Conservation (phyloP, 1,140 invertebrate species). For the Drosophila sulfurigaster region DNA sequence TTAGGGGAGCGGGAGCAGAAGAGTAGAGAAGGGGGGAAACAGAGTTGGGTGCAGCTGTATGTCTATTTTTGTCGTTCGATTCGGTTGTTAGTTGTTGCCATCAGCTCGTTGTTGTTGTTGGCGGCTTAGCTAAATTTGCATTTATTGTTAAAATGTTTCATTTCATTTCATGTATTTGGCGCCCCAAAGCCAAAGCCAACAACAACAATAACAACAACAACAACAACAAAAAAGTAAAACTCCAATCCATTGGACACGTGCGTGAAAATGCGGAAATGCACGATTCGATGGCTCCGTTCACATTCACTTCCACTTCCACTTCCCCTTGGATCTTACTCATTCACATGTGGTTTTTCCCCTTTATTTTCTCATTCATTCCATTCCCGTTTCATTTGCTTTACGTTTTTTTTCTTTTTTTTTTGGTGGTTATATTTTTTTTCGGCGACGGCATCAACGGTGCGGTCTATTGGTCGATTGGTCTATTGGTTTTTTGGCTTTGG, state of each 20-base stretch:
- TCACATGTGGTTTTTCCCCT: conserved; percentile 40
- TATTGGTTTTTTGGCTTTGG: conserved; percentile 83
- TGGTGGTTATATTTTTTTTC: not conserved
- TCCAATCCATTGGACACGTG: conserved; percentile 66
- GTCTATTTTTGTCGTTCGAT: conserved; percentile 57
- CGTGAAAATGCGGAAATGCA: conserved; percentile 33
- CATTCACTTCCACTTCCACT: not conserved
- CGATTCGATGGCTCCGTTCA: conserved; percentile 28
- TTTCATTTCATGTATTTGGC: conserved; percentile 77
- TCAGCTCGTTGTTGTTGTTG: conserved; percentile 52
- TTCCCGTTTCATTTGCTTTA: too few species aligned
- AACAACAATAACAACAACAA: not conserved
- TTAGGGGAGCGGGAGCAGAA: not conserved
- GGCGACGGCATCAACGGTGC: conserved; percentile 29
- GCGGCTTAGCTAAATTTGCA: conserved; percentile 80
- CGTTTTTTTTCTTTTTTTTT: conserved; percentile 6
- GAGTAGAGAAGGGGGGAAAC: too few species aligned
- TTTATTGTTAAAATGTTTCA: conserved; percentile 83
- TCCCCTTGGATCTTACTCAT: not conserved
- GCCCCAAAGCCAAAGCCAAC: conserved; percentile 21
- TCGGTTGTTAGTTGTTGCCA: conserved; percentile 37
- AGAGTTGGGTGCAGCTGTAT: conserved; percentile 41
- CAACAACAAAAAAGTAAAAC: conserved; percentile 16
- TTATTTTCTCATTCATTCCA: conserved; percentile 9
- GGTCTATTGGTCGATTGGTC: conserved; percentile 57